These are phyloP conservation scores for Catostomus latipinnis DNA, from an alignment of 2,797 vertebrate species.

Conservation along the genomic window DNA sequence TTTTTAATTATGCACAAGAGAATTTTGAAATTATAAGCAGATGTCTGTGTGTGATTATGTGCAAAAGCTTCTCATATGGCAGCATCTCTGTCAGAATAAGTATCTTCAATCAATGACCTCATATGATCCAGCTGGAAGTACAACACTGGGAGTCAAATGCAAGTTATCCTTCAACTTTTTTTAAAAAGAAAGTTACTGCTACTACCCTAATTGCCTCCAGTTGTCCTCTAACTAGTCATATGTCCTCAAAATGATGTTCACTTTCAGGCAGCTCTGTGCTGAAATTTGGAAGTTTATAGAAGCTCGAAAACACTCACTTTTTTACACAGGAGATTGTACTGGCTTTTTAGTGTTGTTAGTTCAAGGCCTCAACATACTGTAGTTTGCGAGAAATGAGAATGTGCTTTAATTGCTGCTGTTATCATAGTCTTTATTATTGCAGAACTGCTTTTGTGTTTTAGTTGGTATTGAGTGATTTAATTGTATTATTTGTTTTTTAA, in stretches of 20 bases:
- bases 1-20: constrained; percentile 33
- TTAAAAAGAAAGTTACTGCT: constrained; percentile 9
- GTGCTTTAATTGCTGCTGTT: constrained; percentile 39
- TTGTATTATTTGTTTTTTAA: constrained; percentile 29
- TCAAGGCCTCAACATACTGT: constrained; percentile 17
- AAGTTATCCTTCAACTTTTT: constrained; percentile 19
- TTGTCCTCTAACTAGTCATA: constrained; percentile 23
- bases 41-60: constrained; percentile 34
- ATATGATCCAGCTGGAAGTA: constrained; percentile 35
- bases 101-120: constrained; percentile 30
- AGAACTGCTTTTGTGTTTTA: constrained; percentile 34
- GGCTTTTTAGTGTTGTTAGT: constrained; percentile 18
- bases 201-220: constrained; percentile 11
- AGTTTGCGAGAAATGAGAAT: constrained; percentile 16
- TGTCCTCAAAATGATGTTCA: constrained; percentile 24
- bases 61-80: constrained; percentile 28
- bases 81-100: constrained; percentile 20
- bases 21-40: constrained; percentile 21
- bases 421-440: constrained; percentile 22
- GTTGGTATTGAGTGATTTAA: constrained; percentile 35
- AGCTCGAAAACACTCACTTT: constrained; percentile 21
- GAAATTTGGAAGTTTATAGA: constrained; percentile 15
- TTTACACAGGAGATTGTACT: constrained; percentile 28
- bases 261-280: constrained; percentile 31
- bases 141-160: constrained; percentile 5